Evolutionary conservation across 2,113 vertebrate genomes (phyloP).

Genomic region (Tychaedon coryphoeus): DNA sequence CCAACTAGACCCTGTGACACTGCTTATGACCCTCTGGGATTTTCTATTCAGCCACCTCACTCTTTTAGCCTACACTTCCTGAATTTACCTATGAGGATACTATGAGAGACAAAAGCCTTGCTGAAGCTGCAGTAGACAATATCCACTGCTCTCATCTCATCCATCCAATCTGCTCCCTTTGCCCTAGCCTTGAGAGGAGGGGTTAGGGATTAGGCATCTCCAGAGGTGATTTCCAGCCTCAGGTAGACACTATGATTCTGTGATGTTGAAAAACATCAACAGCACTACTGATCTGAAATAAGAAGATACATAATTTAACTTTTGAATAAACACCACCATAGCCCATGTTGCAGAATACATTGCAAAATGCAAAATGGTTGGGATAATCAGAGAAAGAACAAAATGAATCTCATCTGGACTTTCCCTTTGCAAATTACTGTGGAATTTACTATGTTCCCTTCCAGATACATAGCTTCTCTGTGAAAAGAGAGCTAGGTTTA

Average conservation of each 20-base stretch:
- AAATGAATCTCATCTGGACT: neutral
- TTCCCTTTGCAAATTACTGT: neutral
- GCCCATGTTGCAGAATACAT: neutral
- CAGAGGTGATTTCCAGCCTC: neutral
- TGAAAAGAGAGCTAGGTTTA: neutral
- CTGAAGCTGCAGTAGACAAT: neutral
- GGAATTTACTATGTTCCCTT: neutral
- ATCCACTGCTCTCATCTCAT: neutral
- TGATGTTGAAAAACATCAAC: neutral
- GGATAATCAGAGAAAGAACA: neutral
- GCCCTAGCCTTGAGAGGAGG: neutral
- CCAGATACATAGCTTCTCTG: neutral
- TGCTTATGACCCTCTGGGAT: neutral
- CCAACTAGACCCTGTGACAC: neutral
- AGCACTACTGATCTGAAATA: neutral
- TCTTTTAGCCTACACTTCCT: neutral
- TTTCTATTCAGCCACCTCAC: fast-evolving
- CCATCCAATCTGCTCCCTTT: neutral
- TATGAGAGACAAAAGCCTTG: neutral
- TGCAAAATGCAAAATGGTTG: neutral
- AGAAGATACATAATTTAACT: neutral
- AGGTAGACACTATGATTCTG: neutral
- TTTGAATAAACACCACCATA: neutral
- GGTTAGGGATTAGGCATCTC: neutral
- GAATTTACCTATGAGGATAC: neutral